phyloP scores from a whole-genome alignment of 2,113 vertebrate species.

The Mustelus asterias region DNA sequence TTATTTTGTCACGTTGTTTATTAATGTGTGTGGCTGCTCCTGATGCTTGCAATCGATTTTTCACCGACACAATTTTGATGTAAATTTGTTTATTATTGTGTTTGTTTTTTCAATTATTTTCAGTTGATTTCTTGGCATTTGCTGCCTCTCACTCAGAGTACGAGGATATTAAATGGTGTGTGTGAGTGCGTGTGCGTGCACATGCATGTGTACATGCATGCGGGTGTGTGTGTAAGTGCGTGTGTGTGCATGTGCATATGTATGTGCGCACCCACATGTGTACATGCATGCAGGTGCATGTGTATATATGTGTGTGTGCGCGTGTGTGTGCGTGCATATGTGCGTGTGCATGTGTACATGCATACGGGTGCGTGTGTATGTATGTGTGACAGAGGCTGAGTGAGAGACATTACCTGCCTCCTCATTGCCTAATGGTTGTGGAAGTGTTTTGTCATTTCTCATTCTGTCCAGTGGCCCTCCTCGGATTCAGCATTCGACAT shows the following conservation, averaged over 20 bases:
- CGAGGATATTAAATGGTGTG: too few relatives aligned
- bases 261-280: too few relatives aligned
- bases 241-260: too few relatives aligned
- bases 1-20: constrained; percentile 23
- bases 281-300: too few relatives aligned
- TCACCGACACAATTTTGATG: background rate
- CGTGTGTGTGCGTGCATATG: too few relatives aligned
- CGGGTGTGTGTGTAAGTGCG: too few relatives aligned
- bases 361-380: background rate
- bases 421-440: background rate
- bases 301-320: too few relatives aligned
- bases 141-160: background rate
- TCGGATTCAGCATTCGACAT: background rate
- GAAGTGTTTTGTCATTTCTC: background rate
- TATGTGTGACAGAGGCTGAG: too few relatives aligned
- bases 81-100: background rate
- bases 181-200: too few relatives aligned
- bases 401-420: too few relatives aligned
- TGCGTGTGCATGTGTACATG: too few relatives aligned
- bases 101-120: constrained; percentile 10
- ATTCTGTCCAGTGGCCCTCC: background rate
- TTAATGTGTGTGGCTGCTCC: background rate
- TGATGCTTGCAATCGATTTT: background rate
- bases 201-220: too few relatives aligned
- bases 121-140: background rate